These are phyloP conservation scores for Phenganax stokvisi DNA, from an alignment of 92 coral and sea anemone species.

Conservation along the genomic window DNA sequence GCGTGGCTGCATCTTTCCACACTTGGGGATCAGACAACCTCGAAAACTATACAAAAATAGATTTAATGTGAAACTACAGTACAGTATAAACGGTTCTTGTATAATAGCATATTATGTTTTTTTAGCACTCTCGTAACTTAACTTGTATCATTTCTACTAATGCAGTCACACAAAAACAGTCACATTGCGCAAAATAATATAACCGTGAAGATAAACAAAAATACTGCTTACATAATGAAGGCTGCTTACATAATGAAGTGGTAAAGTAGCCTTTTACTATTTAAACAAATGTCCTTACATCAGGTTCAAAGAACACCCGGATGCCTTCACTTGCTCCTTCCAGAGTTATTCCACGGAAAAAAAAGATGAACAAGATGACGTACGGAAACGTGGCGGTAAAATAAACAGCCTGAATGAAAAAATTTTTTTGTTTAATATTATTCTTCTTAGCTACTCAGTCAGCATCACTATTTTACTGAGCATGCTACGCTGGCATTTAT, in stretches of 20 bases:
- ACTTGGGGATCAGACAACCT: slow-evolving; percentile 66
- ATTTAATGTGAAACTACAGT: background rate
- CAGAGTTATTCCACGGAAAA: slow-evolving; percentile 83
- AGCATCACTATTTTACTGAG: no score
- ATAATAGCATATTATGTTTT: no score
- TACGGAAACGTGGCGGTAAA: slow-evolving; percentile 90
- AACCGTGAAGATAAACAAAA: no score
- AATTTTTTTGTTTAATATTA: background rate
- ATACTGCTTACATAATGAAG: no score
- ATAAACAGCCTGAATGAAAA: slow-evolving; percentile 65
- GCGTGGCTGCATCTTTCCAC: slow-evolving; percentile 92
- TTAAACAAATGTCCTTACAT: slow-evolving; percentile 35
- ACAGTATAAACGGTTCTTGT: background rate
- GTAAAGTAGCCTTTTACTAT: no score
- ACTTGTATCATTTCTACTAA: no score
- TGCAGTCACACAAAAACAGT: no score
- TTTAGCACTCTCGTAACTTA: no score
- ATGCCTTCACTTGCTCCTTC: slow-evolving; percentile 72
- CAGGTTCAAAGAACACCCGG: slow-evolving; percentile 63
- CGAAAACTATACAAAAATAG: slow-evolving; percentile 16
- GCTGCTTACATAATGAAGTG: no score
- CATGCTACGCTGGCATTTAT: no score
- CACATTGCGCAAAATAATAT: no score
- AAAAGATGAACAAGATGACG: slow-evolving; percentile 68
- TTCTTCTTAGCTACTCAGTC: no score